Base-by-base conservation (phyloP, 1,140 invertebrate genomes). In the Sitobion miscanthi region DNA sequence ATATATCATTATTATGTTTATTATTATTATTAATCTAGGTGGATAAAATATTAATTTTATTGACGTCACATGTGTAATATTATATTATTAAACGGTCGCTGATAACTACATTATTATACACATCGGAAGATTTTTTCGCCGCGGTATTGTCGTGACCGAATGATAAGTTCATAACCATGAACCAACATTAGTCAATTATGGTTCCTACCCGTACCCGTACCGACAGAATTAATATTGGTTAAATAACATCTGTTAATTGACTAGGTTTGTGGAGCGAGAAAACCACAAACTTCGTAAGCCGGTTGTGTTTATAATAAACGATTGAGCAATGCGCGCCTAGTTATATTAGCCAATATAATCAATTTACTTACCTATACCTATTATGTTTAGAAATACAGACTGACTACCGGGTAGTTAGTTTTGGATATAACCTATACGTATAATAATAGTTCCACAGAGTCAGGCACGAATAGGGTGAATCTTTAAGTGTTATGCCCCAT, bases 201-300 rank as follows among this genome's bases (percentile, higher is more conserved):
- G 14, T 83, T 42, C n/a, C 1, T 69, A 62, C 57, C 57, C 3
- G 8, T 77, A 83, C 38, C 57, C 9, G 8, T 77, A 83, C 38
- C 7, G 7, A 83, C 21, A 21, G 30, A 88, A 35, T 35, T 35
- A 88, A 35, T 52, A 88, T 57, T 42, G 52, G 57, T 90, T 54
- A 90, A 90, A 90, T 90, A 90, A 90, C 52, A 42, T 42, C 21
- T 17, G 88, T 57, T 23, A 57, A 57, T 57, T 57, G 49, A 25
- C 88, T 57, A 21, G 35, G 23, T 38, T 23, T 57, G 23, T 57
- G 21, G 21, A 38, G 35, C 35, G 88, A 90, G 25, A 35, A 42
- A 90, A 90, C 88, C 88, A 35, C 52, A 57, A 90, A 54, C 23
- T 57, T 23, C 30, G 8, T 54, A 21, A 89, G n/a, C 54, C 21